Evolutionary conservation across 2,888 invertebrate genomes (phyloP), one percentile per base, ranked within the genome.

Genomic region (Drosophila limbata): DNA sequence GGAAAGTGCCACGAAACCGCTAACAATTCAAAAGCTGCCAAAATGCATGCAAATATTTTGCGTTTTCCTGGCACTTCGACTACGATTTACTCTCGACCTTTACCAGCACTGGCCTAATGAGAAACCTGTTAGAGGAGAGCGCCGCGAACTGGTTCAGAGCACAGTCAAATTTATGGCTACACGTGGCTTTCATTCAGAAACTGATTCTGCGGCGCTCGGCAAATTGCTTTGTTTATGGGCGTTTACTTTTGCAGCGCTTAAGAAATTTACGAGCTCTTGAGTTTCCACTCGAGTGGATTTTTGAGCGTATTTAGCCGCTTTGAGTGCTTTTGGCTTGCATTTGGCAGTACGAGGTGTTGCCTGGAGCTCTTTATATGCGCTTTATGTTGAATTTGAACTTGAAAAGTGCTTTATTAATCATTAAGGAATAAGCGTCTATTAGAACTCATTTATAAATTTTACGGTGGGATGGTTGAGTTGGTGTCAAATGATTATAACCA

Each of bases 171-270:
- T 90, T 88, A 86, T 87, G 68, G 73, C 84, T 77, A 77, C 88
- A 88, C 88, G 88, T 88, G 90, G 79, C 70, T 77, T 88, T 86
- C 86, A 86, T 90, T 86, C 87, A 86, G 90, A 80, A 90, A 82
- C 82, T 55, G 72, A 70, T 68, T 81, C 74, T 63, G 62, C 63
- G 59, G 69, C 79, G 50, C 68, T 77, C 63, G 70, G 77, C 80
- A 85, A 89, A 88, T 66, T 73, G 75, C 69, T 90, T 92, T 91
- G 90, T 92, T 92, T 92, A 92, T 92, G 92, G 92, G 92, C 91
- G 91, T 91, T 90, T 86, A 91, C 92, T 84, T 88, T 88, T 83
- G 31, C 83, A 70, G 78, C 81, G 70, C 64, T 39, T 45, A 37
- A 71, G 56, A 75, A 70, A 84, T 89, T 84, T 89, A 84, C 85